phyloP scores from a whole-genome alignment of 1,140 invertebrate genomes.

The Drosophila sproati region DNA sequence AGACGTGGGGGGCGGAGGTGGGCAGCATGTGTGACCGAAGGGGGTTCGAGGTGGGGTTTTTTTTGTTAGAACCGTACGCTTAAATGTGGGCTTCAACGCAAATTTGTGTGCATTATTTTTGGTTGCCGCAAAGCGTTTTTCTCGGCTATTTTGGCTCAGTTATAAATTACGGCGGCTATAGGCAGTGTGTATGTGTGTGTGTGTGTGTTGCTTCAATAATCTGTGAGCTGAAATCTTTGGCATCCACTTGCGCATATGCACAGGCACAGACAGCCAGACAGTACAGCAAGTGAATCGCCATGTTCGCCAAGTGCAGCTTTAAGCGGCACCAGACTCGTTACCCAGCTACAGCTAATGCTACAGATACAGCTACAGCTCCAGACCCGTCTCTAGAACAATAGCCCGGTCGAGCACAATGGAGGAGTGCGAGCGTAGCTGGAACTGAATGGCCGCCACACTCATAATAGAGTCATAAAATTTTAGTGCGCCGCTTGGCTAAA shows the following conservation, averaged over 20 bases:
- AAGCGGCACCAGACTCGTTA: constrained; percentile 23
- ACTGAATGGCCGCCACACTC: constrained; percentile 72
- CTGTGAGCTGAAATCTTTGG: constrained; percentile 74
- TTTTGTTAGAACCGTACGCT: constrained; percentile 9
- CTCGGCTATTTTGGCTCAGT: constrained; percentile 75
- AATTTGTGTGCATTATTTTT: constrained; percentile 75
- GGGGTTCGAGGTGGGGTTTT: not conserved
- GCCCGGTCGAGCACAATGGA: constrained; percentile 59
- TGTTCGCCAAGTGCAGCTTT: constrained; percentile 19
- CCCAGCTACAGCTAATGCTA: not conserved
- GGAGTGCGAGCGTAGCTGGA: constrained; percentile 25
- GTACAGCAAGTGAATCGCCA: constrained; percentile 8
- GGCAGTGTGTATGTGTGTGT: constrained; percentile 44
- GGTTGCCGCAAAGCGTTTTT: constrained; percentile 60
- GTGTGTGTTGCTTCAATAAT: constrained; percentile 68
- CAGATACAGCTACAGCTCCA: not conserved
- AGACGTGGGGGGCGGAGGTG: not conserved
- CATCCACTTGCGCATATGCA: constrained; percentile 71
- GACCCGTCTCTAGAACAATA: constrained; percentile 64
- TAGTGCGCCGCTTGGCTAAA: constrained; percentile 69
- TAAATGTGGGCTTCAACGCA: constrained; percentile 51
- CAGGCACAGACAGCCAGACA: constrained; percentile 9
- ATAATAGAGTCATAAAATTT: constrained; percentile 84
- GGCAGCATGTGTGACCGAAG: constrained; percentile 20
- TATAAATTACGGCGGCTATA: constrained; percentile 75